Conservation (phyloP, 2,888 invertebrate species). For the Lepidocyrtoides sp. region DNA sequence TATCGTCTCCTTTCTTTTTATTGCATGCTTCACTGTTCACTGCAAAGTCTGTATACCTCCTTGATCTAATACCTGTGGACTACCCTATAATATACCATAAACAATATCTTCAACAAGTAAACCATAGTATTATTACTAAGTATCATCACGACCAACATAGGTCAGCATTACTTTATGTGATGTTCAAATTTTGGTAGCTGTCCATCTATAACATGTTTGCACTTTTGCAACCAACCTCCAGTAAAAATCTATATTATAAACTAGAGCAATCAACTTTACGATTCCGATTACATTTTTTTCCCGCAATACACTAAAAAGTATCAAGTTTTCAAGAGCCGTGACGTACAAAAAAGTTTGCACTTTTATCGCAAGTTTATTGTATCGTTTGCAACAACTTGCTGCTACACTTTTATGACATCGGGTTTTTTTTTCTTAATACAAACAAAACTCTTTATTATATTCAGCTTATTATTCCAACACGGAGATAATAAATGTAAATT, state of each 20-base stretch:
- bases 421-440: constrained; percentile 63
- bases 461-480: constrained; percentile 68
- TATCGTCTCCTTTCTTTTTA: neutral
- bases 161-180: neutral
- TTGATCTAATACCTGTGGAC: no score
- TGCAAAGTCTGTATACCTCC: no score
- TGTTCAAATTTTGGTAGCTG: neutral
- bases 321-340: neutral
- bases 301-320: no score
- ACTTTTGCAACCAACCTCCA: neutral
- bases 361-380: neutral
- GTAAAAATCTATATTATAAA: no score
- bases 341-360: neutral
- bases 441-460: constrained; percentile 64
- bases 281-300: no score
- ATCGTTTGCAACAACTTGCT: constrained; percentile 20
- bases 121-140: neutral
- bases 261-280: no score
- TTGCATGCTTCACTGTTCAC: neutral
- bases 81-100: neutral
- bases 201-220: neutral
- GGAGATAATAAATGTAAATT: constrained; percentile 57
- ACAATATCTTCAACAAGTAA: neutral
- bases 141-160: neutral
- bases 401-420: constrained; percentile 63